phyloP scores from a whole-genome alignment of 2,113 vertebrate genomes.

The Oostethus manadensis region DNA sequence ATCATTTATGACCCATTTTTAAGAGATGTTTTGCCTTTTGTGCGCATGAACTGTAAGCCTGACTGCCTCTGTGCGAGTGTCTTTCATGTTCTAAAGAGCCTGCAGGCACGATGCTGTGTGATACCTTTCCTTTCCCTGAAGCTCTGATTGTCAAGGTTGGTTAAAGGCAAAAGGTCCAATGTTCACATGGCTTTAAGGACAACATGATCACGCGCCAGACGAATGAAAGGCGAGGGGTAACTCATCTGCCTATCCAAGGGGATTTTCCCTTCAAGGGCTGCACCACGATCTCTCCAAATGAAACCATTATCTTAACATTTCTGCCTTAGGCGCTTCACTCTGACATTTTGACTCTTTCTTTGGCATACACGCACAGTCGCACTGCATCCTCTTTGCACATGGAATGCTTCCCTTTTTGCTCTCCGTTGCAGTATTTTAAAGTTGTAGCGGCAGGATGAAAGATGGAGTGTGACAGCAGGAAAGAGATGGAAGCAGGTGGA shows the following conservation, averaged over 20 bases:
- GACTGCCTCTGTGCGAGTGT: constrained; percentile 23
- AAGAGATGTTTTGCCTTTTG: constrained; percentile 21
- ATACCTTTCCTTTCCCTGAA: constrained; percentile 17
- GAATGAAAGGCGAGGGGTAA: constrained; percentile 48
- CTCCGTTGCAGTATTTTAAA: constrained; percentile 19
- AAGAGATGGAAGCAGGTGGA: constrained; percentile 10
- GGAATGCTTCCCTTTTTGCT: constrained; percentile 19
- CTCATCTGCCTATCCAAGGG: constrained; percentile 38
- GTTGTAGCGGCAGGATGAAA: constrained; percentile 38
- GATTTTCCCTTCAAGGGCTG: constrained; percentile 39
- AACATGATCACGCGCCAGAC: constrained; percentile 13
- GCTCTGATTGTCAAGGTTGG: constrained; percentile 48
- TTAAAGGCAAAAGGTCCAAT: constrained; percentile 45
- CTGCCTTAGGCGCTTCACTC: constrained; percentile 37
- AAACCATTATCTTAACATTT: constrained; percentile 62
- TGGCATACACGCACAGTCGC: constrained; percentile 9
- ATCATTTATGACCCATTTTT: constrained; percentile 10
- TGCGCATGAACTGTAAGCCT: constrained; percentile 12
- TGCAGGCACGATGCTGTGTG: constrained; percentile 26
- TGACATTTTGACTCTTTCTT: constrained; percentile 24
- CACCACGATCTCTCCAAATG: constrained; percentile 53
- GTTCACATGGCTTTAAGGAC: constrained; percentile 44
- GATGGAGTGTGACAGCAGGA: constrained; percentile 40
- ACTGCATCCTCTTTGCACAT: constrained; percentile 10
- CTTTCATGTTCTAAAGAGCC: constrained; percentile 38